Base-by-base conservation (phyloP, 2,888 invertebrate species). In the Ophonus ardosiacus region DNA sequence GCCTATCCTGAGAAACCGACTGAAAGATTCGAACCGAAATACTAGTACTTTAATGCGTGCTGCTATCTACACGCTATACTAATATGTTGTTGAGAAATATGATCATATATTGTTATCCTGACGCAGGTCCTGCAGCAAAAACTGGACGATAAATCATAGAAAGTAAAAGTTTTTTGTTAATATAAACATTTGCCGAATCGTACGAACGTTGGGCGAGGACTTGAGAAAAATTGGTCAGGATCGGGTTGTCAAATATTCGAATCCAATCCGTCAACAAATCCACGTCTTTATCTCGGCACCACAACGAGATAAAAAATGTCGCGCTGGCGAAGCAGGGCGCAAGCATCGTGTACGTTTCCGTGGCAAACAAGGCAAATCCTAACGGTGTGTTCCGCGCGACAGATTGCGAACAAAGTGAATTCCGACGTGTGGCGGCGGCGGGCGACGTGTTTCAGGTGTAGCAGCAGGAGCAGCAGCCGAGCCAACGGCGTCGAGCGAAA, bases 391-490 rank as follows among this genome's bases (percentile, higher is more conserved):
- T 85, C 80, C 79, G 80, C 80, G 85, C 79, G 85, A 85, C 80
- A 80, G 80, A 85, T 79, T 80, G 80, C 85, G 85, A 85, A 85
- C 85, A 85, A 80, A 85, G 85, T 80, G 85, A 85, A 83, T 84
- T 84, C 78, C 84, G 84, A 84, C 80, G 80, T 80, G 59, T 15
- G 43, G 15, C 40, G 74, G 31, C 31, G 43, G 43, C 43, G 43
- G 43, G 76, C 82, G 82, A 76, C 83, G 83, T 83, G 71, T 76
- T 84, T 76, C 84, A 84, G 84, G 84, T 84, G 84, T 83, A 83
- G 61, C 38, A 24, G 31, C 31, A 31, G 31, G 31, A 31, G 31
- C 31, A 31, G 56, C 15, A 24, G 21, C 17, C 38, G 51, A 43
- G 81, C 31, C 21, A 17, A 40, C 51, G 31, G 40, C 76, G 74